phyloP scores from a whole-genome alignment of 2,113 vertebrate species.

The Stegostoma tigrinum region DNA sequence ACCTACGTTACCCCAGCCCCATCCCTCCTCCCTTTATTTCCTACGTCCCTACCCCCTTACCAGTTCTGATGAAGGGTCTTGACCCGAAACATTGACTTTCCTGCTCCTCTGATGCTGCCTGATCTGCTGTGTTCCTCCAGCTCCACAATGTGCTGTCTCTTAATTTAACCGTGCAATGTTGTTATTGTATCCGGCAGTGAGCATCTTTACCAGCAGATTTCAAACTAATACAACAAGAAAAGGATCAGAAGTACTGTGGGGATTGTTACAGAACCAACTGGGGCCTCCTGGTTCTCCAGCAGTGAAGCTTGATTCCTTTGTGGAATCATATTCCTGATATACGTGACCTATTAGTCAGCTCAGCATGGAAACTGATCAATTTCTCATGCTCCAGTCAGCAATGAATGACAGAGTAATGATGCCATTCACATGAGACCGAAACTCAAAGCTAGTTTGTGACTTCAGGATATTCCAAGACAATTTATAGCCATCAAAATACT shows the following conservation, averaged over 20 bases:
- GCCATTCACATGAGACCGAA: not conserved
- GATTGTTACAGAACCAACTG: not conserved
- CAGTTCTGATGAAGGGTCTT: no score
- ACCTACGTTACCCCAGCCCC: no score
- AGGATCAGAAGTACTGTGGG: not conserved
- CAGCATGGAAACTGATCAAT: not conserved
- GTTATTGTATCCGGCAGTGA: not conserved
- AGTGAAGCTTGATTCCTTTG: not conserved
- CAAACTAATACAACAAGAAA: not conserved
- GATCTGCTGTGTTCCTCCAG: no score
- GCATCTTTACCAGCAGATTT: not conserved
- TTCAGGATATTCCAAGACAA: not conserved
- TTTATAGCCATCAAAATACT: not conserved
- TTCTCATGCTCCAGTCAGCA: not conserved
- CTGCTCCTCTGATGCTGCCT: no score
- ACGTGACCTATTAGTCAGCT: not conserved
- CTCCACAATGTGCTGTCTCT: no score
- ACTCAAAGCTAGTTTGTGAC: not conserved
- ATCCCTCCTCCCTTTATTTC: no score
- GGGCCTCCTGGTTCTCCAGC: not conserved
- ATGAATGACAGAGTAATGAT: not conserved
- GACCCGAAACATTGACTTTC: no score
- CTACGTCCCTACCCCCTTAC: no score
- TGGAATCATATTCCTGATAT: not conserved
- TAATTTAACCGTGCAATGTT: not conserved